Base-by-base conservation (phyloP, 2,113 vertebrate species). In the Syrrhaptes paradoxus region DNA sequence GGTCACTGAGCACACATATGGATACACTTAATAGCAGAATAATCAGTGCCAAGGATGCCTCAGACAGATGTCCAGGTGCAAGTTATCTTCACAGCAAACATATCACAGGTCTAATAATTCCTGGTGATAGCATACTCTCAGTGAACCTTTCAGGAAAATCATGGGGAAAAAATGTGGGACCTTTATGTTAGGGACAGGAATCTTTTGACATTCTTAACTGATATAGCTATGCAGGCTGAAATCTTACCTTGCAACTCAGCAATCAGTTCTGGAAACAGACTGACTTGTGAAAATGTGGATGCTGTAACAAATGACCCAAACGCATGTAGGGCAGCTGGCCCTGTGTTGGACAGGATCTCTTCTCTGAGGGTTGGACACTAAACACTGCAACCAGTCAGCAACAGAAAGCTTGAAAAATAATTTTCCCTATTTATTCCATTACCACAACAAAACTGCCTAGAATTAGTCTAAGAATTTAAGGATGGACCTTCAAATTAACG, bases 61-160 rank as follows among this genome's bases (percentile, higher is more conserved):
- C 67, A 95, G 59, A 78, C 34, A 67, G 62, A 79, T 57, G 41
- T 85, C 74, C 78, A 91, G 20, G 25, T 80, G 61, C 54, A 83
- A 74, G 63, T 38, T n/a, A 51, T 55, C 75, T 85, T 88, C 85
- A 70, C 1, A 3, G 75, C 12, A 90, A 86, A 88, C 45, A 36
- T 45, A 48, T 51, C 70, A 67, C 48, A 86, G 36, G 17, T 63
- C n/a, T 1, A 73, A 7, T 49, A 86, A 54, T 59, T 66, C 78
- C 46, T 45, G n/a, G 18, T 34, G 49, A 55, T 17, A 65, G 21
- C 32, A 85, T 10, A 34, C 26, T 63, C 22, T 58, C 59, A 61
- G 57, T 45, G 66, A 81, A 82, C 4, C 21, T 74, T 87, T 58
- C 48, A 52, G 61, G 57, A 80, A 94, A 91, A 81, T 11, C 32